phyloP scores from a whole-genome alignment of 2,113 vertebrate species.

The Silurus glanis region DNA sequence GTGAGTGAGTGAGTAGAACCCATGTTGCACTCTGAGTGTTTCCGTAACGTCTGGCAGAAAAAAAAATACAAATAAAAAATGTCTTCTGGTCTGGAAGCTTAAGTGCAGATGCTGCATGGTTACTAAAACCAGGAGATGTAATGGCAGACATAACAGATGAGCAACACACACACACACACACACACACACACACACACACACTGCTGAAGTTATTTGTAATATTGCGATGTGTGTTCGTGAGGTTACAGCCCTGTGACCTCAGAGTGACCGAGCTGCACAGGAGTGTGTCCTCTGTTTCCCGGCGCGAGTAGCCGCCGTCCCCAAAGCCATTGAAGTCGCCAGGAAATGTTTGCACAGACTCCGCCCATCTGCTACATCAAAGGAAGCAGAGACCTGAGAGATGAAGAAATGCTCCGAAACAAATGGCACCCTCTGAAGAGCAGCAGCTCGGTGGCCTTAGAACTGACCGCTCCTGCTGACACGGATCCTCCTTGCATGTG shows the following conservation, averaged over 20 bases:
- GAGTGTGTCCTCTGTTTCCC: conserved; percentile 20
- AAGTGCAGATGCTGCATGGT: not conserved
- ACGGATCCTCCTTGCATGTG: conserved; percentile 29
- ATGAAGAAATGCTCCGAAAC: conserved; percentile 57
- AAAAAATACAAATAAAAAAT: not conserved
- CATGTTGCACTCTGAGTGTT: no score
- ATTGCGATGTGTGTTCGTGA: not conserved
- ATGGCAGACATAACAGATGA: not conserved
- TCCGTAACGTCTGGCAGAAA: no score
- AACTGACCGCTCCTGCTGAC: conserved; percentile 61
- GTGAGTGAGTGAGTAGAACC: no score
- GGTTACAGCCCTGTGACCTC: not conserved
- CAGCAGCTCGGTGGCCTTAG: conserved; percentile 41
- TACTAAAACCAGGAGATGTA: not conserved
- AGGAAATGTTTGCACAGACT: conserved; percentile 64
- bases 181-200: not conserved
- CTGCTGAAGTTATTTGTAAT: not conserved
- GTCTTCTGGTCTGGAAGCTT: not conserved
- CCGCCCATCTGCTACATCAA: conserved; percentile 73
- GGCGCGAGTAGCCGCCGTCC: conserved; percentile 30
- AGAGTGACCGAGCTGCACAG: conserved; percentile 25
- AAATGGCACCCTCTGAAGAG: conserved; percentile 64
- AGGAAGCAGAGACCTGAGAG: conserved; percentile 54
- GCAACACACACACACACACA: not conserved
- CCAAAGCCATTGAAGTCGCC: conserved; percentile 55